These are phyloP conservation scores for Chelon auratus DNA, from an alignment of 2,797 vertebrate species.

Conservation along the genomic window DNA sequence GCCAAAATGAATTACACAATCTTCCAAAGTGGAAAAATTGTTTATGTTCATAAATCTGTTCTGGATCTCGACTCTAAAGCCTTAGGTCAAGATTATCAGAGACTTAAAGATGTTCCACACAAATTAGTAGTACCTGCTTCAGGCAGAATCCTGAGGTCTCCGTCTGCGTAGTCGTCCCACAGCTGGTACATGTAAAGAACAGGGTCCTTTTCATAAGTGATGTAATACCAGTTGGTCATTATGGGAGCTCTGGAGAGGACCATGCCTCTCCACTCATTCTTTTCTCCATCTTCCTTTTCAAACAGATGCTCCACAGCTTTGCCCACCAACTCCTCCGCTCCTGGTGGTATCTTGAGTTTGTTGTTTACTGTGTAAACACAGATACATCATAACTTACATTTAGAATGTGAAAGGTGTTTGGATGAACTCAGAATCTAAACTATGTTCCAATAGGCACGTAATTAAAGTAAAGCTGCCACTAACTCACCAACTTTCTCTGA, in stretches of 20 bases:
- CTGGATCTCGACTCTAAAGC: conserved; percentile 11
- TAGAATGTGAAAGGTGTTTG: not conserved
- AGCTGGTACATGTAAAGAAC: conserved; percentile 91
- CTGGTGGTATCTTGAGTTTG: conserved; percentile 86
- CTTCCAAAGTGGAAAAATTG: not conserved
- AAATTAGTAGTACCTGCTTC: conserved; percentile 82
- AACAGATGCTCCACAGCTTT: conserved; percentile 89
- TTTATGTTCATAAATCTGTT: not conserved
- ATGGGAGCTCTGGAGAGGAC: conserved; percentile 88
- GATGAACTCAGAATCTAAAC: not conserved
- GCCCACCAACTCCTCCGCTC: conserved; percentile 87
- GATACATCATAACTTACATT: not conserved
- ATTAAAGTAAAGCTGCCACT: not conserved
- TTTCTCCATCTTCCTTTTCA: conserved; percentile 89
- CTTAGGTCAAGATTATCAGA: not conserved
- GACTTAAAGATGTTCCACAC: not conserved
- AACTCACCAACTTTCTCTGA: conserved; percentile 86
- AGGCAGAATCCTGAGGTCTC: conserved; percentile 88
- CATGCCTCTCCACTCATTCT: conserved; percentile 90
- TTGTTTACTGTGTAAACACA: conserved; percentile 82
- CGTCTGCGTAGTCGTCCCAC: conserved; percentile 89
- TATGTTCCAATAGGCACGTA: not conserved
- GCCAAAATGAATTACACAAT: not conserved
- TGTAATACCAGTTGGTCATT: conserved; percentile 91
- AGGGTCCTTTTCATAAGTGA: conserved; percentile 90